A percentile compares a stretch with the other conserved stretches of the same genome.
These are phyloP conservation scores for Trichopria drosophilae DNA, from an alignment of 2,888 invertebrate species.

Conservation along the genomic window DNA sequence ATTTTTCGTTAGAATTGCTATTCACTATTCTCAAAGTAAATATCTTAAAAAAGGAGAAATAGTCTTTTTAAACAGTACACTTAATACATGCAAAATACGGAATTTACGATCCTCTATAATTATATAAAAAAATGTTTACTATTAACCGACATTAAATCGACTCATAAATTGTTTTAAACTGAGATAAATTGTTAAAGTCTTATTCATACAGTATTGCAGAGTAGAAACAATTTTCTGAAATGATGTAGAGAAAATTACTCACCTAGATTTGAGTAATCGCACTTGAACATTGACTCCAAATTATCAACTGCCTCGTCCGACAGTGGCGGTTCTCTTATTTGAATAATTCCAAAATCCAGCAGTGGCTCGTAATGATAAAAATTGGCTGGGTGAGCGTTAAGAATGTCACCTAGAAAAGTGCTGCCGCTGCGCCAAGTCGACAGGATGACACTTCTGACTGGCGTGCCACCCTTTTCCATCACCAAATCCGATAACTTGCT, in stretches of 20 bases:
- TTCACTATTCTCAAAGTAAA: no score
- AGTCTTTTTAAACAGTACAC: no score
- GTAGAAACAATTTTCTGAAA: neutral
- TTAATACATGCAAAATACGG: no score
- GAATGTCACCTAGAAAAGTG: constrained; percentile 83
- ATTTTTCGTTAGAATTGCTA: no score
- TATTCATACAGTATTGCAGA: no score
- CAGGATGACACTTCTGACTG: constrained; percentile 75
- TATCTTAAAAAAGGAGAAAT: no score
- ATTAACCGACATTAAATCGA: no score
- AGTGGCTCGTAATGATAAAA: constrained; percentile 91
- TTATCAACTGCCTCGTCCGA: constrained; percentile 70
- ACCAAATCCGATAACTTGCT: constrained; percentile 70
- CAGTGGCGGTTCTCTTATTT: constrained; percentile 75
- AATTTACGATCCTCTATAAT: no score
- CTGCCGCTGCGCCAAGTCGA: constrained; percentile 93
- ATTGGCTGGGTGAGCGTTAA: constrained; percentile 82
- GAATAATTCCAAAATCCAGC: constrained; percentile 78
- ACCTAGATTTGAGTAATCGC: constrained; percentile 75
- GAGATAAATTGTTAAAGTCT: no score
- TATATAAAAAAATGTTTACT: no score
- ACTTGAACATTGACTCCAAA: constrained; percentile 73
- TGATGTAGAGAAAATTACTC: constrained; percentile 23
- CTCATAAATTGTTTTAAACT: no score
- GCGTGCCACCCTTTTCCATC: constrained; percentile 71